phyloP scores from a whole-genome alignment of 1,140 invertebrate genomes.

The Drosophila ficusphila region DNA sequence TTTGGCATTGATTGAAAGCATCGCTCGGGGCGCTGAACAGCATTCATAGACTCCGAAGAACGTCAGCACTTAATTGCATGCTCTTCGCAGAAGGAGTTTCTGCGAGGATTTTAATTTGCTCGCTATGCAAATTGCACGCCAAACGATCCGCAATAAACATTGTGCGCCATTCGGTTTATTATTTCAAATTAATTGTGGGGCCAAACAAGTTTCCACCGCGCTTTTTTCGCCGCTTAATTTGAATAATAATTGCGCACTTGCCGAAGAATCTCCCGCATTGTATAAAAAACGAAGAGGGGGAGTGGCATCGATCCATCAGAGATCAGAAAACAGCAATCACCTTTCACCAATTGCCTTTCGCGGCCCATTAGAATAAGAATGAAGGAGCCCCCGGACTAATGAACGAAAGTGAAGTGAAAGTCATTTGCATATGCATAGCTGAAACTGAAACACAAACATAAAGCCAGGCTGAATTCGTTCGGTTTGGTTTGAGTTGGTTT shows the following conservation, averaged over 20 bases:
- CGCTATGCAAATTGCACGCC: slow-evolving; percentile 74
- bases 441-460: neutral
- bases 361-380: slow-evolving; percentile 75
- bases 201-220: slow-evolving; percentile 57
- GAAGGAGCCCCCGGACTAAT: slow-evolving; percentile 50
- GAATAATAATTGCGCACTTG: slow-evolving; percentile 56
- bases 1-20: slow-evolving; percentile 72
- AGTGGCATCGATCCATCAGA: slow-evolving; percentile 9
- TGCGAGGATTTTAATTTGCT: slow-evolving; percentile 32
- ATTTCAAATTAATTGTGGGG: slow-evolving; percentile 71
- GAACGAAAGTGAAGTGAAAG: slow-evolving; percentile 81
- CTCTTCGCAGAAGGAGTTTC: slow-evolving; percentile 42
- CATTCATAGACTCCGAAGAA: slow-evolving; percentile 27
- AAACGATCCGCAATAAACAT: slow-evolving; percentile 68
- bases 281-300: neutral
- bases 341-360: slow-evolving; percentile 67
- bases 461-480: slow-evolving; percentile 2
- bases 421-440: slow-evolving; percentile 64
- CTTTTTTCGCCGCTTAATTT: slow-evolving; percentile 34
- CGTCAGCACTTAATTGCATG: slow-evolving; percentile 72
- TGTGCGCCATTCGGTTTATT: slow-evolving; percentile 60
- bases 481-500: slow-evolving; percentile 12
- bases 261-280: slow-evolving; percentile 36
- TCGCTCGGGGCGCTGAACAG: slow-evolving; percentile 34
- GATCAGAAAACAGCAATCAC: slow-evolving; percentile 25